These are phyloP conservation scores for Gandaritis pyraliata DNA, from an alignment of 2,888 invertebrate genomes.

Conservation along the genomic window DNA sequence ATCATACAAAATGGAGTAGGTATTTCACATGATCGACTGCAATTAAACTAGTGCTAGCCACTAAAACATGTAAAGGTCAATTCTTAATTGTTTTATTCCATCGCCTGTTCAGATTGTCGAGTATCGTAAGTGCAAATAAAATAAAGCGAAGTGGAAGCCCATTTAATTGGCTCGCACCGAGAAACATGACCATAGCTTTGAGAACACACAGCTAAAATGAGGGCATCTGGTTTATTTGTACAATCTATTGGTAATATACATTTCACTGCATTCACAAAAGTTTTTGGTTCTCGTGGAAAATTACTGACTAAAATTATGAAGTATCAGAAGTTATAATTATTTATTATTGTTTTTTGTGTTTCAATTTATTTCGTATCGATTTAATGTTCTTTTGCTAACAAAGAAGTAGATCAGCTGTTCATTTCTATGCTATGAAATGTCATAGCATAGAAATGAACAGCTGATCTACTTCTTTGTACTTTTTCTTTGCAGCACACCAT, in stretches of 20 bases:
- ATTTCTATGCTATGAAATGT: conserved; percentile 24
- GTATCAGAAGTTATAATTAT: too few relatives aligned
- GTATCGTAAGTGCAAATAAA: conserved; percentile 60
- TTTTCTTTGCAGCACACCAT: conserved; percentile 35
- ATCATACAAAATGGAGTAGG: too few relatives aligned
- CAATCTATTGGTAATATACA: too few relatives aligned
- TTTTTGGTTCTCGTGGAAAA: too few relatives aligned
- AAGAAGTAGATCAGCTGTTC: conserved; percentile 10
- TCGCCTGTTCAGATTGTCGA: conserved; percentile 48
- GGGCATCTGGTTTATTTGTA: conserved; percentile 6
- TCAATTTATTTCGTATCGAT: too few relatives aligned
- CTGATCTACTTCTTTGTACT: too few relatives aligned
- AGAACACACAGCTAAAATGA: conserved; percentile 24
- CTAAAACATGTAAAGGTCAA: conserved; percentile 1
- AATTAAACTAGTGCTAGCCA: background rate
- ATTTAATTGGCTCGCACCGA: conserved; percentile 67
- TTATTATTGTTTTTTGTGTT: too few relatives aligned
- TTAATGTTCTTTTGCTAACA: too few relatives aligned
- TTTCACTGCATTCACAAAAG: too few relatives aligned
- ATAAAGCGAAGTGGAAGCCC: conserved; percentile 53
- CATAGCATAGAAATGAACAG: too few relatives aligned
- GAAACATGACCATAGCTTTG: conserved; percentile 38
- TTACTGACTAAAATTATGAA: too few relatives aligned
- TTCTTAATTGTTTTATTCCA: conserved; percentile 46
- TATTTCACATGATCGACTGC: too few relatives aligned